Evolutionary conservation across 2,888 invertebrate species (phyloP), one percentile per base, ranked within the genome.

Genomic region (Strigamia transsilvanica): DNA sequence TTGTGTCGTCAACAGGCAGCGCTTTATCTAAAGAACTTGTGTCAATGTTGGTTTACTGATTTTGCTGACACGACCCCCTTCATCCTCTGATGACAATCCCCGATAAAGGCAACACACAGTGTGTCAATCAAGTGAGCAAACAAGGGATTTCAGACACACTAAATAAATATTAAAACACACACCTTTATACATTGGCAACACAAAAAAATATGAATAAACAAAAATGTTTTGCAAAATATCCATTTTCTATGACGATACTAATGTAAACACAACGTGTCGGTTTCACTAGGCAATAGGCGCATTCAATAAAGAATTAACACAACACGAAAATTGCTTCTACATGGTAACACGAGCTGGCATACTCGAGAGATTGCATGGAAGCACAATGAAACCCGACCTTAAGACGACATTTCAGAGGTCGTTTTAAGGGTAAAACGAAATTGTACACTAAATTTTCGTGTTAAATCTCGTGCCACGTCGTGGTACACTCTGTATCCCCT

Each of bases 41-140:
- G 80, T 80, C 80, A 80, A 80, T 80, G 80, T 80, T 80, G 46
- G 80, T 80, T 46, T 46, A 42, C 46, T 80, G 80, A 80, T 80
- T 80, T 80, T 46, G 80, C 80, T 41, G 42, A 32, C 80, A 46
- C 18, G 42, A 32, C 80, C 42, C 46, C 80, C 66, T 66, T 66
- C 66, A 66, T 66, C 66, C 66, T 66, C 66, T 66, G 66, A 66
- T 66, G 66, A 66, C 66, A 66, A 66, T 66, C 66, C 66, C 66
- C 66, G 66, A 66, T 66, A 66, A 66, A 66, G 66, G 66, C 66
- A 27, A 66, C 66, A 61, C 61, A 66, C 66, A 66, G 66, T 66
- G 66, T 66, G 66, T 66, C 66, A 66, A 66, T 66, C 66, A 66
- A 66, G 4, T 66, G 23, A 27, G 66, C 66, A 66, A 66, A 66